Evolutionary conservation across 2,888 invertebrate genomes (phyloP), one percentile per base, ranked within the genome.

Genomic region (Hirtodrosophila trivittata): DNA sequence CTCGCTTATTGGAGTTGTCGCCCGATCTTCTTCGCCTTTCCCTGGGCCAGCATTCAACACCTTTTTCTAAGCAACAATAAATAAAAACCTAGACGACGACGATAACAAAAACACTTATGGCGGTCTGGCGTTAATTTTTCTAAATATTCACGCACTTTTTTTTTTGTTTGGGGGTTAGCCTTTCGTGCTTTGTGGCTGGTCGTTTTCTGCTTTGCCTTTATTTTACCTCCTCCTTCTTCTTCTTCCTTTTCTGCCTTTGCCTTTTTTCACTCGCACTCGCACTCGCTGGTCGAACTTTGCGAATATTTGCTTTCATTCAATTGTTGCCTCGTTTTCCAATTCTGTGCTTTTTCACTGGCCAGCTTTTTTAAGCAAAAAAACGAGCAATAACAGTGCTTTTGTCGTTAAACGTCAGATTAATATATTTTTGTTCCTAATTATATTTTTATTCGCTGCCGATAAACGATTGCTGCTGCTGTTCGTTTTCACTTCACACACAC

Each of bases 101-200:
- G 57, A 71, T 54, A 66, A 75, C 72, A 75, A 71, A 71, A 76
- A 76, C 72, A 73, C 76, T 66, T 71, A 72, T 72, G 72, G 72
- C 72, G 71, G 55, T 66, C 50, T 75, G 85, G 75, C 75, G 78
- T 82, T 85, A 85, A 68, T 82, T 80, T 82, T 80, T 65, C 86
- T 77, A 77, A 77, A 74, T 81, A 71, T 78, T 76, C 80, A 75
- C 76, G 76, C 76, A 78, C 76, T 76, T 74, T 21, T 55, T 72
- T 67, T 75, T 72, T 57, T 68, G 49, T 65, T 75, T 70, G 59
- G 62, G 72, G 77, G 67, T 75, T 75, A 70, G 75, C 78, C 71
- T 75, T 64, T 75, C 77, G 74, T 78, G 75, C 66, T 78, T 78
- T 78, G 71, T 74, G 77, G 73, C 77, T 77, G 57, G 52, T 73